Evolutionary conservation across 2,797 vertebrate species (phyloP).

Genomic region (Scomberomorus guttatus): DNA sequence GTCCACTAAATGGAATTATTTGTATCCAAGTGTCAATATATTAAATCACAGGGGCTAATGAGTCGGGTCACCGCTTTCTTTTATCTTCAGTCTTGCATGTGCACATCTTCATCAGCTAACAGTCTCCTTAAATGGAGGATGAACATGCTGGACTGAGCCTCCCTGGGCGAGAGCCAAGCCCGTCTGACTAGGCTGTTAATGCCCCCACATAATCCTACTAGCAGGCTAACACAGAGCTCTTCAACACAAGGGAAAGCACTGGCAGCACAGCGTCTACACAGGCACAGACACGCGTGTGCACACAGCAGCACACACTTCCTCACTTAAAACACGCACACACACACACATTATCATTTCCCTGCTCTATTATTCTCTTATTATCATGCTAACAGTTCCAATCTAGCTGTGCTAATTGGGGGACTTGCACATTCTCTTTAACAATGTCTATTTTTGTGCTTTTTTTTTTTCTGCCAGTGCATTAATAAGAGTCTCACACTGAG

Average conservation of each 20-base stretch:
- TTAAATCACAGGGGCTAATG: conserved; percentile 99
- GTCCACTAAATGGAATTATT: conserved; percentile 99
- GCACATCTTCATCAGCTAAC: conserved; percentile 90
- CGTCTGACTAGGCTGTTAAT: conserved; percentile 84
- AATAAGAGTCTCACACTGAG: conserved; percentile 85
- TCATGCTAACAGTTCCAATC: conserved; percentile 79
- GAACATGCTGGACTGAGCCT: conserved; percentile 79
- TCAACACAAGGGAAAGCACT: conserved; percentile 68
- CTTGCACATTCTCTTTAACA: conserved; percentile 84
- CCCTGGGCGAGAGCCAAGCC: conserved; percentile 83
- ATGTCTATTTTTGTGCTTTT: conserved; percentile 80
- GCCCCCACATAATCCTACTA: conserved; percentile 79
- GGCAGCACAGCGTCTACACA: conserved; percentile 49
- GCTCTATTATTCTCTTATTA: conserved; percentile 85
- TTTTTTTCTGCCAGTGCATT: conserved; percentile 77
- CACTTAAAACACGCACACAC: conserved; percentile 38
- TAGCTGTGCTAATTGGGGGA: conserved; percentile 85
- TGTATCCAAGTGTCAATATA: conserved; percentile 99
- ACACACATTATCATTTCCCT: conserved; percentile 65
- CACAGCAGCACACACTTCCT: conserved; percentile 41
- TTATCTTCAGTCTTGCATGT: conserved; percentile 94
- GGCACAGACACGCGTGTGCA: conserved; percentile 21
- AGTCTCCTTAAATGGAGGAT: conserved; percentile 86
- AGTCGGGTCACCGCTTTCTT: conserved; percentile 97
- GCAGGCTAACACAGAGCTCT: conserved; percentile 69